Base-by-base conservation (phyloP, 2,113 vertebrate species). In the Pimephales promelas region DNA sequence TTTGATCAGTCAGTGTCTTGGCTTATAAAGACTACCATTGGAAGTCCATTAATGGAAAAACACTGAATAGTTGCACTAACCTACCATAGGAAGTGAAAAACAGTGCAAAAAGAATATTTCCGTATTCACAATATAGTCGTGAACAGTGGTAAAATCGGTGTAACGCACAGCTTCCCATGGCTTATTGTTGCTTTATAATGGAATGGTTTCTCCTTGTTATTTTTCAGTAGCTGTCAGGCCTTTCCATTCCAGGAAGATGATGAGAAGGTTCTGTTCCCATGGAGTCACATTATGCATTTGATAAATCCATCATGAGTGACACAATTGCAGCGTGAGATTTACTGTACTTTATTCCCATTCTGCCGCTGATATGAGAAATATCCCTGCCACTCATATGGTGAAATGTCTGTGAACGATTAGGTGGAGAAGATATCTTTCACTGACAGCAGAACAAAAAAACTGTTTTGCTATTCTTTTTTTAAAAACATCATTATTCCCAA, bases 311-410 rank as follows among this genome's bases (percentile, higher is more conserved):
- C 68, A 40, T 24, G 40, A 45, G 20, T 72, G 68, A 72, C 10
- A 72, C 34, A 24, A 47, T 8, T 72, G 22, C 10, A 45, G 11
- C 5, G 11, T 45, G n/a, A 72, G 68, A 72, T 45, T 4, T 45
- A 14, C 10, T 5, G 40, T 72, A 45, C 10, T 11, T 72, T 72
- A 72, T 45, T 20, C 5, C 20, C 45, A 26, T 72, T 72, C 68
- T 72, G 68, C 5, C 68, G 5, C 68, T 72, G 68, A 72, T 72
- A 45, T 45, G 68, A 72, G 20, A 45, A 45, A 72, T 14, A 72
- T 45, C 68, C n/a, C 22, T 45, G n/a, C 20, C 36, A 45, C 68
- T 72, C 40, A 36, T 68, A 36, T 36, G 64, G 18, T 20, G 20
- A 20, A 68, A 68, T 16, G 10, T 45, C 36, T 72, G n/a, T 72